These are phyloP conservation scores for Chalcosyrphus nemorum DNA, from an alignment of 2,888 invertebrate species.

Conservation along the genomic window DNA sequence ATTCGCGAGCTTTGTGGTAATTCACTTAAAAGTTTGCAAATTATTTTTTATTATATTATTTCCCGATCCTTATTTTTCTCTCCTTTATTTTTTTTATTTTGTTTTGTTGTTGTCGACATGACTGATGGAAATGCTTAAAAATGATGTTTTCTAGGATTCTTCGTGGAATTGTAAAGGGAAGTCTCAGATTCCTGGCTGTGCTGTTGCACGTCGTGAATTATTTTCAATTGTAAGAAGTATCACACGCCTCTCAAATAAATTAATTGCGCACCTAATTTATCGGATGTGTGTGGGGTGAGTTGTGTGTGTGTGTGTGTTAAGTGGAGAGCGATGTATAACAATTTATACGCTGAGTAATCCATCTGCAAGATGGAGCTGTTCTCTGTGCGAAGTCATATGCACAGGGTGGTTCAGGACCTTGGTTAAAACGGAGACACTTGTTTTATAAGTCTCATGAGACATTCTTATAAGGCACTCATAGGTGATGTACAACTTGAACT, in stretches of 20 bases:
- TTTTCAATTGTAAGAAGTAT: slow-evolving; percentile 28
- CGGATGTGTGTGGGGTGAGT: not conserved
- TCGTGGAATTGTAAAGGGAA: no score
- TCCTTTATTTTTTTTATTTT: not conserved
- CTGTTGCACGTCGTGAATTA: slow-evolving; percentile 28
- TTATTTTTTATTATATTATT: slow-evolving; percentile 13
- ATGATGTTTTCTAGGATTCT: not conserved
- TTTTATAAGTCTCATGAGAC: no score
- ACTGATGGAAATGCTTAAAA: slow-evolving; percentile 37
- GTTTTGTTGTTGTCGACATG: not conserved
- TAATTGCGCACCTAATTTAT: slow-evolving; percentile 37
- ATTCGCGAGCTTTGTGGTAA: slow-evolving; percentile 28
- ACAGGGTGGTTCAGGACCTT: slow-evolving; percentile 11
- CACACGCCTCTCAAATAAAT: slow-evolving; percentile 31
- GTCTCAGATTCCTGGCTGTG: not conserved
- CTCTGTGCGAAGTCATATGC: not conserved
- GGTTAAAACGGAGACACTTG: no score
- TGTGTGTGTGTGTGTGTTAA: not conserved
- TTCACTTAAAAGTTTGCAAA: slow-evolving; percentile 42
- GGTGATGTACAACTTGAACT: no score
- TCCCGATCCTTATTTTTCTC: not conserved
- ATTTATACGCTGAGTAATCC: slow-evolving; percentile 15
- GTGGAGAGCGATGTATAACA: not conserved
- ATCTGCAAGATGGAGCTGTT: not conserved
- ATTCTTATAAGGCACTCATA: no score